Percentiles rank a stretch among this genome's conserved stretches.
phyloP scores from a whole-genome alignment of 2,888 invertebrate genomes.

The Chironomus riparius region DNA sequence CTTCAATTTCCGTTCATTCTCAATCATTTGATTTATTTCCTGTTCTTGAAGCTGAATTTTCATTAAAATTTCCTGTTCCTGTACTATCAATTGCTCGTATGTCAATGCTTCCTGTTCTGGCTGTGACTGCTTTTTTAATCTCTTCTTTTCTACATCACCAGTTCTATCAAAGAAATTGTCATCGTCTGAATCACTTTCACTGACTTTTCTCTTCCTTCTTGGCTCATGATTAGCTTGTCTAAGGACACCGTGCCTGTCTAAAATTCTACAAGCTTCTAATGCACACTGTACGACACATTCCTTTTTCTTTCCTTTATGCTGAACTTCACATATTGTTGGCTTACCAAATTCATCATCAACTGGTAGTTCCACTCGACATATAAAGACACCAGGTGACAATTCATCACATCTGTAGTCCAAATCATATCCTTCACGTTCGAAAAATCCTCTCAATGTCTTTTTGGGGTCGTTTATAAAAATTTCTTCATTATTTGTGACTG shows the following conservation, averaged over 20 bases:
- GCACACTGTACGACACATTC: slow-evolving; percentile 91
- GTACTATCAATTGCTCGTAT: slow-evolving; percentile 55
- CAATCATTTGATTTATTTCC: slow-evolving; percentile 30
- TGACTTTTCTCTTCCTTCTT: slow-evolving; percentile 65
- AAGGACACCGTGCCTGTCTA: slow-evolving; percentile 80
- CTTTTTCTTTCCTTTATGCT: slow-evolving; percentile 86
- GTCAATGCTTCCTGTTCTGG: slow-evolving; percentile 43
- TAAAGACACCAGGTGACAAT: slow-evolving; percentile 72
- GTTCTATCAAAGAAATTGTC: slow-evolving; percentile 94
- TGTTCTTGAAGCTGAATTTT: slow-evolving; percentile 38
- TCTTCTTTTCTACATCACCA: slow-evolving; percentile 80
- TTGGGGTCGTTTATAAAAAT: slow-evolving; percentile 90
- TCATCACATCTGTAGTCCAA: slow-evolving; percentile 81
- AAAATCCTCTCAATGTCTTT: slow-evolving; percentile 86
- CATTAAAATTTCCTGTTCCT: slow-evolving; percentile 41
- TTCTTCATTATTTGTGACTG: slow-evolving; percentile 73
- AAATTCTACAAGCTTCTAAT: slow-evolving; percentile 83
- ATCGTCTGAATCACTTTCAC: slow-evolving; percentile 77
- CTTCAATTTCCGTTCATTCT: slow-evolving; percentile 33
- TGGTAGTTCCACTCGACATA: slow-evolving; percentile 73
- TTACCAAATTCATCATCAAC: slow-evolving; percentile 67
- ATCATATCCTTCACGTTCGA: slow-evolving; percentile 84
- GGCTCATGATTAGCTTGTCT: slow-evolving; percentile 81
- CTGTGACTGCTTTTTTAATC: slow-evolving; percentile 52
- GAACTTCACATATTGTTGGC: slow-evolving; percentile 72